Evolutionary conservation across 2,888 invertebrate genomes (phyloP), one percentile per base, ranked within the genome.

Genomic region (Pristionchus japonicus): DNA sequence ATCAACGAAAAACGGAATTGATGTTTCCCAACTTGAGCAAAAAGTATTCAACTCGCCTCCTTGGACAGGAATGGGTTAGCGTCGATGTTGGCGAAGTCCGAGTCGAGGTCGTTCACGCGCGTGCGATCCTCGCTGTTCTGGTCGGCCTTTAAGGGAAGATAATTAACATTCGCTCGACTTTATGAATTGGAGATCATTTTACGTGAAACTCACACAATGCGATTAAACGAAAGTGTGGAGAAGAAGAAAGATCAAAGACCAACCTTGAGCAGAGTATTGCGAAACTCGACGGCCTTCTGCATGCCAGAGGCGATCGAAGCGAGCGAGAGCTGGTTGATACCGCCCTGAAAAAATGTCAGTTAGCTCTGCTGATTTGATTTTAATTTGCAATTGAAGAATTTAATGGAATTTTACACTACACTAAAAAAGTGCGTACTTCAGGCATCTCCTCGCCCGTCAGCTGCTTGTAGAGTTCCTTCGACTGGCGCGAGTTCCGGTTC

Each of bases 21-120:
- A n/a, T n/a, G n/a, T n/a, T n/a, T n/a, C n/a, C n/a, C n/a, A n/a
- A n/a, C n/a, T n/a, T n/a, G n/a, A n/a, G n/a, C n/a, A n/a, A n/a
- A 47, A 57, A 4, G n/a, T 15, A 57, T 2, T 9, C 43, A 0
- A n/a, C 47, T n/a, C 11, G 97, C 97, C 15, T 95, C 95, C 13
- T 96, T 95, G 64, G 96, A 96, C 34, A 98, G 95, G 97, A 98
- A 98, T 40, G 96, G 96, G 91, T 97, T 97, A 27, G 93, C 92
- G 88, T 95, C 93, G 43, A 93, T 83, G 40, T 90, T 91, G 67
- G 92, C 91, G 86, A 93, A 93, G 90, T 94, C 93, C 64, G 91
- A 89, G 80, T 94, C 92, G 67, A 94, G 89, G 86, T 94, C 94
- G 88, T 91, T 92, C 23, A 94, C 93, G 64, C 88, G 67, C 17